phyloP scores from a whole-genome alignment of 2,797 vertebrate species.

The Urophycis tenuis region DNA sequence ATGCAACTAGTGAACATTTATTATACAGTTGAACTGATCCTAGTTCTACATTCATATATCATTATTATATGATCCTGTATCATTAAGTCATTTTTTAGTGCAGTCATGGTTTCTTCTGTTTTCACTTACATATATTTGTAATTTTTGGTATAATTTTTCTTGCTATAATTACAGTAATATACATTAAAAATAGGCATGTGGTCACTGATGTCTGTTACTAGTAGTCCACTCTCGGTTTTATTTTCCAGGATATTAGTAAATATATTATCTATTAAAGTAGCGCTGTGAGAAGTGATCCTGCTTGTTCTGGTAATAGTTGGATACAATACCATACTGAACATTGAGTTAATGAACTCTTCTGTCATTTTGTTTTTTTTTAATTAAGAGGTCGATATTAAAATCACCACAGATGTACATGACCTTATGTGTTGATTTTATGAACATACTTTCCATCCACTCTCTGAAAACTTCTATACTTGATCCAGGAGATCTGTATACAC shows the following conservation, averaged over 20 bases:
- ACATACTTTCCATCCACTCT: no score
- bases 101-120: slow-evolving; percentile 11
- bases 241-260: slow-evolving; percentile 8
- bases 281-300: background rate
- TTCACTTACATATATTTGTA: no score
- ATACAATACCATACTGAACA: slow-evolving; percentile 4
- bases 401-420: background rate
- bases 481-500: no score
- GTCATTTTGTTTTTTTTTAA: background rate
- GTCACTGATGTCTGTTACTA: background rate
- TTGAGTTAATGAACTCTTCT: slow-evolving; percentile 10
- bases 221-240: background rate
- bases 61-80: no score
- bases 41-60: no score
- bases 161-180: background rate
- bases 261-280: slow-evolving; percentile 15
- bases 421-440: background rate
- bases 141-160: background rate
- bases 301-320: slow-evolving; percentile 4
- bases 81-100: slow-evolving; percentile 12
- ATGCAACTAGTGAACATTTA: no score
- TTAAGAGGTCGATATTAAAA: no score
- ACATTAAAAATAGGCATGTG: background rate
- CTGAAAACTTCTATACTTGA: no score
- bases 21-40: no score